Evolutionary conservation across 2,797 vertebrate species (phyloP).

Genomic region (Micromesistius poutassou): DNA sequence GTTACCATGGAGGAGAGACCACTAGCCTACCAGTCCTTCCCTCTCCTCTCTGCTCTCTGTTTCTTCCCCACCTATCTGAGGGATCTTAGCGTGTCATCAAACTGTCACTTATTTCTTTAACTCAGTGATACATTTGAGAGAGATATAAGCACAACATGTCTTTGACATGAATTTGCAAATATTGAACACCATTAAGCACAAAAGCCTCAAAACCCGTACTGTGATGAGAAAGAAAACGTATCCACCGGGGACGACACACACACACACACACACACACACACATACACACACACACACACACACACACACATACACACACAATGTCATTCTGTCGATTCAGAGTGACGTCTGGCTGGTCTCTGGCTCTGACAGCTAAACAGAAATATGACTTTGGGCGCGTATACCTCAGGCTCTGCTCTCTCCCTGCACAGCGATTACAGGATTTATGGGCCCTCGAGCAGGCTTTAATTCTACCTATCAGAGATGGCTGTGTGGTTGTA

Average conservation of each 20-base stretch:
- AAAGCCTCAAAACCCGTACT: neutral
- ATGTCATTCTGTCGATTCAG: constrained; percentile 39
- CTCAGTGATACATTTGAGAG: neutral
- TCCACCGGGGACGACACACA: neutral
- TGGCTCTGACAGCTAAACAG: constrained; percentile 40
- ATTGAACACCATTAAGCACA: neutral
- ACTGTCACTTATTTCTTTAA: neutral
- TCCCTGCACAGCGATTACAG: constrained; percentile 43
- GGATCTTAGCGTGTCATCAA: neutral
- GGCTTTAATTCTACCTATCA: constrained; percentile 47
- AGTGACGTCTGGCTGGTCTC: constrained; percentile 37
- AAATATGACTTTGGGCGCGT: constrained; percentile 61
- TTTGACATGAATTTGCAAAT: neutral
- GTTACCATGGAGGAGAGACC: neutral
- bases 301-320: neutral
- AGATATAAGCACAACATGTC: neutral
- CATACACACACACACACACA: too few relatives aligned
- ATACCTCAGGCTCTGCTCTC: constrained; percentile 14
- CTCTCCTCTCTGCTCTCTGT: neutral
- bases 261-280: neutral
- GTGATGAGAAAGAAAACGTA: neutral
- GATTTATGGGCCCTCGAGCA: constrained; percentile 40
- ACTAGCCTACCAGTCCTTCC: neutral
- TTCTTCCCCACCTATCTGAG: neutral
- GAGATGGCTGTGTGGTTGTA: constrained; percentile 24